Percentiles rank a stretch among this genome's conserved stretches.
Conservation (phyloP, 2,113 vertebrate species). For the Phylloscopus whistleri region DNA sequence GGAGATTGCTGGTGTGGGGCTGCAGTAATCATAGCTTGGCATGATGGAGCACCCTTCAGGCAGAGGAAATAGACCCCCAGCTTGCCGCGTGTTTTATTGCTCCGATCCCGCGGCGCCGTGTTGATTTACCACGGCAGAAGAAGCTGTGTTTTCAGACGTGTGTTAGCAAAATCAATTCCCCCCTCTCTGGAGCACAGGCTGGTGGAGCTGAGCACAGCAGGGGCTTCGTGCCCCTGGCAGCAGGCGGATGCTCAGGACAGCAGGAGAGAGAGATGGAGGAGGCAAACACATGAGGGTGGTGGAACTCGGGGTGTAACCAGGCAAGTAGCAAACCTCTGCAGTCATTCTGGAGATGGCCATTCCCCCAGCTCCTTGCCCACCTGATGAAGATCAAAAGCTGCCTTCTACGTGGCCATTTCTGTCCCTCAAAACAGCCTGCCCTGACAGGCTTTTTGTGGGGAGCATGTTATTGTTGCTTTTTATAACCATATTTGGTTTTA, state of each 20-base stretch:
- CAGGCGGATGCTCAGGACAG: neutral
- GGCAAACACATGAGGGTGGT: fast-evolving
- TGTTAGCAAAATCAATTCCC: constrained; percentile 25
- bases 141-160: neutral
- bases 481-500: too few relatives aligned
- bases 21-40: constrained; percentile 19
- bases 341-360: neutral
- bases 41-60: constrained; percentile 43
- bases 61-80: constrained; percentile 52
- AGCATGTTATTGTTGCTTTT: neutral
- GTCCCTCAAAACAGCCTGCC: neutral
- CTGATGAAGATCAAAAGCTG: neutral
- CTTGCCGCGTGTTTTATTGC: constrained; percentile 10
- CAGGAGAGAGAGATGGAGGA: neutral
- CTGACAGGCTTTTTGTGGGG: neutral
- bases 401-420: neutral
- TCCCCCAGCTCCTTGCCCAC: fast-evolving
- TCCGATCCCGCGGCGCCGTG: constrained; percentile 7
- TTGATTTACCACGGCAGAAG: constrained; percentile 33
- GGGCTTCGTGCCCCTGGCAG: fast-evolving
- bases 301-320: neutral
- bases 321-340: neutral
- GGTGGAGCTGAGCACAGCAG: neutral
- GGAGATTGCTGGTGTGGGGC: constrained; percentile 16
- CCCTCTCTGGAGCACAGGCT: fast-evolving